Percentiles rank a stretch among this genome's conserved stretches.
phyloP scores from a whole-genome alignment of 2,113 vertebrate species.

The Ammodramus savannarum region DNA sequence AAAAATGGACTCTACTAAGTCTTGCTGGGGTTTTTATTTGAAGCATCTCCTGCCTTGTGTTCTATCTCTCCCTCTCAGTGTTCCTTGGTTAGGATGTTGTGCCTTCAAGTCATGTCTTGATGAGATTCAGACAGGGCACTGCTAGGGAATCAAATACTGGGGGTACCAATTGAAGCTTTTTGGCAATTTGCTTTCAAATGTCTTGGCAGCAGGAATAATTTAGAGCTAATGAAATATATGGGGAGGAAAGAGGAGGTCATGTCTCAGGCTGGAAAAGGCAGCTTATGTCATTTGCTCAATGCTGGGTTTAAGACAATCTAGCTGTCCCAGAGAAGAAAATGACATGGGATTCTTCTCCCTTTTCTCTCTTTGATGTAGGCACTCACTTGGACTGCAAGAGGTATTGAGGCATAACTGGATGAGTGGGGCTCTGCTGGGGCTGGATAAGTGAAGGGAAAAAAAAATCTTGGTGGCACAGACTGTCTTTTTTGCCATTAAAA shows the following conservation, averaged over 20 bases:
- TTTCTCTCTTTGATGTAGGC: background rate
- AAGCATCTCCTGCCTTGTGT: background rate
- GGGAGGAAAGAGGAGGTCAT: background rate
- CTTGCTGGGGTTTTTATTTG: background rate
- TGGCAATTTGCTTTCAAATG: slow-evolving; percentile 12
- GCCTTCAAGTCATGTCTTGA: background rate
- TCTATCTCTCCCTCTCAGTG: background rate
- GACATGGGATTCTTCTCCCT: background rate
- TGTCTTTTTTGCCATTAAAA: background rate
- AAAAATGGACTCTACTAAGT: background rate
- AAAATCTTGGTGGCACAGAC: background rate
- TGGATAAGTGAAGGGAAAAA: background rate
- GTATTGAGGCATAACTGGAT: background rate
- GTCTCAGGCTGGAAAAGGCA: background rate
- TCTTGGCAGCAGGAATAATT: background rate
- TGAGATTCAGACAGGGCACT: background rate
- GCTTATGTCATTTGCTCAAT: background rate
- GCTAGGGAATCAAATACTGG: background rate
- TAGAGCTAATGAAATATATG: background rate
- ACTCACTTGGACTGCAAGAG: background rate
- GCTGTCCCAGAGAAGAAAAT: background rate
- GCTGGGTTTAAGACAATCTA: background rate
- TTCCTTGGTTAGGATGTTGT: background rate
- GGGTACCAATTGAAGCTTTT: background rate
- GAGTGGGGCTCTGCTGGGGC: background rate